Evolutionary conservation across 2,888 invertebrate genomes (phyloP).

Genomic region (Pseudococcus viburni): DNA sequence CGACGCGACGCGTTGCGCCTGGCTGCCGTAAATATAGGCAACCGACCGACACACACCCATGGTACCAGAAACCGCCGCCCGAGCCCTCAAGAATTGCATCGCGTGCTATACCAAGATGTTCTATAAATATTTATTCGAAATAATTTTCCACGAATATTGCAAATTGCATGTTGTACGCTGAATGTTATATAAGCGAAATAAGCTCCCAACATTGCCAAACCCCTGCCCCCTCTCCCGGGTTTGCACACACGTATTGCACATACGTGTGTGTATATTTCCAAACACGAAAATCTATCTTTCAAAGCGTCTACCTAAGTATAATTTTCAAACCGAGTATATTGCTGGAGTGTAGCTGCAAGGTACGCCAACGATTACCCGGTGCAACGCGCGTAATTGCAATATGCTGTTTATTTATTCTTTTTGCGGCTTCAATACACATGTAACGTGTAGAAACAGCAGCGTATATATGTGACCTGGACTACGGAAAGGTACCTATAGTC

Average conservation of each 20-base stretch:
- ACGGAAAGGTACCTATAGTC: too few relatives aligned
- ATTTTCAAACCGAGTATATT: constrained; percentile 39
- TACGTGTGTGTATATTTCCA: neutral
- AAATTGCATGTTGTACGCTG: constrained; percentile 29
- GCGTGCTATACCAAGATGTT: constrained; percentile 54
- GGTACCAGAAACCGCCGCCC: constrained; percentile 29
- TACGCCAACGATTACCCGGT: constrained; percentile 8
- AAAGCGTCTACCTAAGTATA: neutral
- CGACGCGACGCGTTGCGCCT: constrained; percentile 26
- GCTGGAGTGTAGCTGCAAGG: neutral
- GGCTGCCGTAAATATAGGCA: constrained; percentile 7
- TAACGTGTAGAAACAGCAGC: neutral
- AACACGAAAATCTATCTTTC: constrained; percentile 50
- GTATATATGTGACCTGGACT: too few relatives aligned
- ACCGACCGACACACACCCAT: neutral
- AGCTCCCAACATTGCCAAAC: neutral
- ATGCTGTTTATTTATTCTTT: constrained; percentile 57
- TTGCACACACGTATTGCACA: neutral
- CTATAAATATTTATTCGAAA: constrained; percentile 55
- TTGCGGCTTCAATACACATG: neutral
- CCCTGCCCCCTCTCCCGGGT: neutral
- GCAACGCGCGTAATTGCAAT: constrained; percentile 55
- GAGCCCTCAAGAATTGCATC: constrained; percentile 35
- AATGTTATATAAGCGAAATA: constrained; percentile 29
- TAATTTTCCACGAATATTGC: constrained; percentile 55